phyloP scores from a whole-genome alignment of 2,888 invertebrate species.

The Ormia ochracea region DNA sequence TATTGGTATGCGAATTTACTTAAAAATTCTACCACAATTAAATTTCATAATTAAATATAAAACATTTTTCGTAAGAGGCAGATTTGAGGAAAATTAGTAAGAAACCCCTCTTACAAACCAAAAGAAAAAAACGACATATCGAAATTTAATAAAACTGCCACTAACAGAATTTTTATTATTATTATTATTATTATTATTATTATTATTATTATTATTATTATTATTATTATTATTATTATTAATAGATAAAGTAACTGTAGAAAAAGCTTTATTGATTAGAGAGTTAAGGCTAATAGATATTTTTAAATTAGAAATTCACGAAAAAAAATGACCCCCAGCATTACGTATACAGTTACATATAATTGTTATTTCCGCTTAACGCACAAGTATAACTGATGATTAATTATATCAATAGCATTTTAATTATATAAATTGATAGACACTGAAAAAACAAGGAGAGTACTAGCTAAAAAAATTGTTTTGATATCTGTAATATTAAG shows the following conservation, averaged over 20 bases:
- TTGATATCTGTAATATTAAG: neutral
- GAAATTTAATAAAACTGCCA: no score
- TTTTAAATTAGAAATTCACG: slow-evolving; percentile 20
- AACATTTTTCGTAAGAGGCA: no score
- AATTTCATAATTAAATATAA: no score
- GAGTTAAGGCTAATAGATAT: slow-evolving; percentile 39
- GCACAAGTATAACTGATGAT: neutral
- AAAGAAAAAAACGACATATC: no score
- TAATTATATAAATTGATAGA: slow-evolving; percentile 37
- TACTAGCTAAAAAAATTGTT: neutral
- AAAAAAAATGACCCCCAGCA: slow-evolving; percentile 31
- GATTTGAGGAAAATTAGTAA: no score
- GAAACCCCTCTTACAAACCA: no score
- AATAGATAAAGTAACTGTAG: neutral
- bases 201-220: no score
- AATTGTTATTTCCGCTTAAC: slow-evolving; percentile 50
- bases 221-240: no score
- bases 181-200: no score
- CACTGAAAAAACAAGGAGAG: slow-evolving; percentile 7
- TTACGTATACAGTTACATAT: slow-evolving; percentile 38
- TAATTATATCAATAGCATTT: slow-evolving; percentile 23
- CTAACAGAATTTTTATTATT: no score
- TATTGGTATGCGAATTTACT: no score
- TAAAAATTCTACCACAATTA: no score
- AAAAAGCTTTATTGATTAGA: neutral